phyloP scores from a whole-genome alignment of 1,140 invertebrate species.

The Linepithema humile region DNA sequence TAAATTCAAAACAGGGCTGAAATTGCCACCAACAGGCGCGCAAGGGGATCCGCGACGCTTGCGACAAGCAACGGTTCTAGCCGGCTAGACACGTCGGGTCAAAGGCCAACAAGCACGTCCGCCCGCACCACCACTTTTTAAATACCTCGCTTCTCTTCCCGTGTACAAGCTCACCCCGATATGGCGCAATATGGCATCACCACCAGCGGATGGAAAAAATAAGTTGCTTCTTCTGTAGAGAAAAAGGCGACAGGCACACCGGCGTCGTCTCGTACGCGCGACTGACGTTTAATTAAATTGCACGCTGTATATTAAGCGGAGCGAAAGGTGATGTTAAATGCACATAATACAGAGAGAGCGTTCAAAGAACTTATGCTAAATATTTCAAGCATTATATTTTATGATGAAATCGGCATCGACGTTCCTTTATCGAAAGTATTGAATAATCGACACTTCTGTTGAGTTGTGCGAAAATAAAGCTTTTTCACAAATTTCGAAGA shows the following conservation, averaged over 20 bases:
- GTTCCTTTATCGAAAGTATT: not conserved
- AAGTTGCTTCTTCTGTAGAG: not conserved
- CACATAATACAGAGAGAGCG: not conserved
- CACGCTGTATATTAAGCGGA: not conserved
- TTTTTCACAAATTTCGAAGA: not conserved
- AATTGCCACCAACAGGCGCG: slow-evolving; percentile 74
- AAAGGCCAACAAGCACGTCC: slow-evolving; percentile 11
- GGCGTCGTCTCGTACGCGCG: not conserved
- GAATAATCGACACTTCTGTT: not conserved
- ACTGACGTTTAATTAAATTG: slow-evolving; percentile 44
- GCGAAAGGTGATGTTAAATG: slow-evolving; percentile 3
- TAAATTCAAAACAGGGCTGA: slow-evolving; percentile 78
- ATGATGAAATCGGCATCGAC: not conserved
- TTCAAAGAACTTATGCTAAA: not conserved
- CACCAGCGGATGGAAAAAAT: not conserved
- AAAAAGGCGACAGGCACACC: not conserved
- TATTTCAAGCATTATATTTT: not conserved
- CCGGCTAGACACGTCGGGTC: slow-evolving; percentile 18
- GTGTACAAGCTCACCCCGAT: not conserved
- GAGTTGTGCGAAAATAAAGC: too few species aligned
- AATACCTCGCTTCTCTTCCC: not conserved
- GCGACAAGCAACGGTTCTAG: slow-evolving; percentile 36
- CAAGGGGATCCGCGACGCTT: slow-evolving; percentile 31
- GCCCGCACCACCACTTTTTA: slow-evolving; percentile 2
- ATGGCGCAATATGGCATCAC: slow-evolving; percentile 6